phyloP scores from a whole-genome alignment of 2,888 invertebrate genomes.

The Drosophila mimetica region DNA sequence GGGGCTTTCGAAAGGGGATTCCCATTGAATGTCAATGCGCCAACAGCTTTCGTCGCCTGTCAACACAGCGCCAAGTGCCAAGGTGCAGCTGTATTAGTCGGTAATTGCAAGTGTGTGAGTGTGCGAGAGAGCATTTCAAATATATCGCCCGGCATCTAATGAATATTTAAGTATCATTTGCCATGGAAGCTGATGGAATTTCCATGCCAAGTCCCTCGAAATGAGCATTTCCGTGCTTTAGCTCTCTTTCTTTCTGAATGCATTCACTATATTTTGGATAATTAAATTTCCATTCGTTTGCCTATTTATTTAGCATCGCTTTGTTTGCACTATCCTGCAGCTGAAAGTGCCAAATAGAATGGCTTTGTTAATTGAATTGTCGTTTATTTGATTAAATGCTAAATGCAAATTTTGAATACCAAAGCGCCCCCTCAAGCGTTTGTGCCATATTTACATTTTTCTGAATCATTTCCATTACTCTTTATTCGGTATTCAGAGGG shows the following conservation, averaged over 20 bases:
- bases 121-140: constrained; percentile 46
- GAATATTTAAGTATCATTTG: constrained; percentile 63
- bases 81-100: constrained; percentile 36
- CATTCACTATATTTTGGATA: constrained; percentile 40
- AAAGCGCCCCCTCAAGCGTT: constrained; percentile 1
- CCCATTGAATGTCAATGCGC: constrained; percentile 48
- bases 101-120: constrained; percentile 15
- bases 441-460: constrained; percentile 7
- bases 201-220: constrained; percentile 49
- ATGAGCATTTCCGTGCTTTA: constrained; percentile 35
- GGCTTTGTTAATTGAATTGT: constrained; percentile 29
- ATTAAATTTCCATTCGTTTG: constrained; percentile 52
- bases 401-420: constrained; percentile 12
- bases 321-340: constrained; percentile 29
- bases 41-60: constrained; percentile 47
- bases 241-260: constrained; percentile 23
- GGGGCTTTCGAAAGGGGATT: constrained; percentile 41
- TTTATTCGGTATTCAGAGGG: neutral
- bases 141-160: constrained; percentile 50
- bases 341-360: constrained; percentile 16
- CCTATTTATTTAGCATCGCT: constrained; percentile 35
- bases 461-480: constrained; percentile 8
- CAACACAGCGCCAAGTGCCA: constrained; percentile 42
- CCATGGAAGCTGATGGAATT: constrained; percentile 59
- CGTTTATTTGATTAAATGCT: constrained; percentile 30